Evolutionary conservation across 2,888 invertebrate genomes (phyloP).

Genomic region (Drosophila engyochracea): DNA sequence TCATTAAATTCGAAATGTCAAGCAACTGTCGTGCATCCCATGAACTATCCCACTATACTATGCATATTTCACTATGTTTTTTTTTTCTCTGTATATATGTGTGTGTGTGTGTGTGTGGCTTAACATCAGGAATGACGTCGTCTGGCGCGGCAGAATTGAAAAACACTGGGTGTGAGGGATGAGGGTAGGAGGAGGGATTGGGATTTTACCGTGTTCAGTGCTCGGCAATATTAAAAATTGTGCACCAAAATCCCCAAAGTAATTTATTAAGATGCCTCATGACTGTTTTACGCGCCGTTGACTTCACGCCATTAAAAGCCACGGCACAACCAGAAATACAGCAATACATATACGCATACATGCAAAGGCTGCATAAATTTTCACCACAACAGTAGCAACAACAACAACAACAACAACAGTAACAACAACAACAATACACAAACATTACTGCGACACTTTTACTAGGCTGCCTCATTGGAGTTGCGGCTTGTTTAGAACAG

Average conservation of each 20-base stretch:
- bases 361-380: constrained; percentile 71
- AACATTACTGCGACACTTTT: constrained; percentile 42
- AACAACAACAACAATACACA: constrained; percentile 8
- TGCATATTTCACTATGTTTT: constrained; percentile 28
- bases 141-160: constrained; percentile 40
- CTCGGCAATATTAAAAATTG: constrained; percentile 80
- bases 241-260: constrained; percentile 84
- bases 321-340: constrained; percentile 51
- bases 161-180: constrained; percentile 19
- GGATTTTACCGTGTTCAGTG: constrained; percentile 37
- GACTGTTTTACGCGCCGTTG: constrained; percentile 84
- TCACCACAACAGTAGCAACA: constrained; percentile 36
- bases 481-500: constrained; percentile 51
- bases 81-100: constrained; percentile 1
- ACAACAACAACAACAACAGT: constrained; percentile 29
- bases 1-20: constrained; percentile 81
- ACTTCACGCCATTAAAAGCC: constrained; percentile 83
- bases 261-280: constrained; percentile 85
- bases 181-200: neutral
- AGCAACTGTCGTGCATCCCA: constrained; percentile 67
- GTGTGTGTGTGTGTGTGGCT: constrained; percentile 27
- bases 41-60: constrained; percentile 26
- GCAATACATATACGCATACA: constrained; percentile 39
- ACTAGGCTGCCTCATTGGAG: constrained; percentile 62
- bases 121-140: constrained; percentile 50